A percentile compares a stretch with the other conserved stretches of the same genome.
Conservation (phyloP, 1,140 invertebrate genomes). For the Ylistrum balloti region DNA sequence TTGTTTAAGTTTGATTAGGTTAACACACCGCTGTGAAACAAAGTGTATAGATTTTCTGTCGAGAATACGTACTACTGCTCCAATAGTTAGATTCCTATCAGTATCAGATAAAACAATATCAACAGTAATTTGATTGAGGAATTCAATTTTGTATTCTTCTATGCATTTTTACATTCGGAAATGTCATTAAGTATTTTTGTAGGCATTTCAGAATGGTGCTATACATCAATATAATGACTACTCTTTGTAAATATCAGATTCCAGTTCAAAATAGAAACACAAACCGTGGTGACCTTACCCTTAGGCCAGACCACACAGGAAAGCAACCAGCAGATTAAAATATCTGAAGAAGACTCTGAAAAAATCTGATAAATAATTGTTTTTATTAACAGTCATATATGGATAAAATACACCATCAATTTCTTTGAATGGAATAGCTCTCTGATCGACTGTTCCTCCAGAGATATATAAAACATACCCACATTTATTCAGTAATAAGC, state of each 20-base stretch:
- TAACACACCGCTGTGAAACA: neutral
- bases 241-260: too few relatives aligned
- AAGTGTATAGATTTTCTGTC: constrained; percentile 33
- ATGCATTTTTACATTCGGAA: neutral
- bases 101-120: neutral
- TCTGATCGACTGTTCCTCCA: too few relatives aligned
- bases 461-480: too few relatives aligned
- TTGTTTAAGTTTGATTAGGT: constrained; percentile 10
- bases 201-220: neutral
- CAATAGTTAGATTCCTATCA: neutral
- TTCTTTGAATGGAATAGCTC: too few relatives aligned
- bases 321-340: neutral
- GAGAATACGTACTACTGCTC: neutral
- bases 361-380: too few relatives aligned
- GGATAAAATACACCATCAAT: too few relatives aligned
- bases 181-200: neutral
- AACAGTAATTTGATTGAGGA: constrained; percentile 35
- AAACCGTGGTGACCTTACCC: too few relatives aligned
- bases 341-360: too few relatives aligned
- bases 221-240: neutral
- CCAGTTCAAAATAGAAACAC: too few relatives aligned
- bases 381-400: too few relatives aligned
- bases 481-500: too few relatives aligned
- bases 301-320: neutral
- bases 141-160: constrained; percentile 21